Evolutionary conservation across 2,797 vertebrate genomes (phyloP).

Genomic region (Mormyrus hasselquistii): DNA sequence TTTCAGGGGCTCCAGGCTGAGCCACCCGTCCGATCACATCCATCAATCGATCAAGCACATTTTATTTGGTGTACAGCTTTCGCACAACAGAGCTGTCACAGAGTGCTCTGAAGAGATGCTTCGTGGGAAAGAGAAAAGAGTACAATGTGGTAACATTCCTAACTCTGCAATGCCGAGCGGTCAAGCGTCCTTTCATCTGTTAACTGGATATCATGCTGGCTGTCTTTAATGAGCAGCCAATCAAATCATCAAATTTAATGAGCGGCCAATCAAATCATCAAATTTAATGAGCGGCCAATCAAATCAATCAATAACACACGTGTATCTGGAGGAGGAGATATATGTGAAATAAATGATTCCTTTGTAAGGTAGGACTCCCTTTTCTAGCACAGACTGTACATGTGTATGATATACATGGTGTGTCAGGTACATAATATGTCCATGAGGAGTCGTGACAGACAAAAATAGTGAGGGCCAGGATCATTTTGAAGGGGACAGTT

Average conservation of each 20-base stretch:
- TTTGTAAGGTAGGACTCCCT: neutral
- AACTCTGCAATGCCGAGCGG: neutral
- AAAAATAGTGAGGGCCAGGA: neutral
- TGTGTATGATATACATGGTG: neutral
- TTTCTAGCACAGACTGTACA: neutral
- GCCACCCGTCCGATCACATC: neutral
- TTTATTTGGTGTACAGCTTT: neutral
- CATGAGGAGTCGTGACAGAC: neutral
- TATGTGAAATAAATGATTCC: neutral
- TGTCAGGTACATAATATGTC: neutral
- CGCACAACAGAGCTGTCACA: neutral
- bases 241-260: neutral
- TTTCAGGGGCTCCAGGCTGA: neutral
- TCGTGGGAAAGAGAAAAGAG: neutral
- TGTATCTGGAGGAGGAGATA: neutral
- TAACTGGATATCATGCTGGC: neutral
- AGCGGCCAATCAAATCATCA: neutral
- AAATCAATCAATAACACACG: neutral
- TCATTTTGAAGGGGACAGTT: neutral
- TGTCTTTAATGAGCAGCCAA: too few relatives aligned
- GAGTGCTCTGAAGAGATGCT: too few relatives aligned
- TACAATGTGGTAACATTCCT: neutral
- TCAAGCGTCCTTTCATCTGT: neutral
- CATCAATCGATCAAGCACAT: conserved; percentile 3
- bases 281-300: neutral